Percentiles rank a stretch among this genome's conserved stretches.
Evolutionary conservation across 2,113 vertebrate genomes (phyloP).

Genomic region (Pantherophis guttatus): DNA sequence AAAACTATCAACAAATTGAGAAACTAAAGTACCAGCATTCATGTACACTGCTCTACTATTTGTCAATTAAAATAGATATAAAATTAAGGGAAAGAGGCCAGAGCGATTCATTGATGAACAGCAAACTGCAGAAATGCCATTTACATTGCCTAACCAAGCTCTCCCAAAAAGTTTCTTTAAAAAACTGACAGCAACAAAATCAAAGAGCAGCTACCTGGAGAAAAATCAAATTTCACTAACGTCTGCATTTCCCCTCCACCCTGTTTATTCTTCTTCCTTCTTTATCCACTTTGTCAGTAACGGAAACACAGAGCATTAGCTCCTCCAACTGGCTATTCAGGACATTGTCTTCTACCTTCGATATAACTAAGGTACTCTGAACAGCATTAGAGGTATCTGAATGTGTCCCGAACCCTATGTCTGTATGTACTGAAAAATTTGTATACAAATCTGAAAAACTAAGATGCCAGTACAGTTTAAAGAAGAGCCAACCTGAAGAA

Average conservation of each 20-base stretch:
- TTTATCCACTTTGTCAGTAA: neutral
- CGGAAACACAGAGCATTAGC: conserved; percentile 51
- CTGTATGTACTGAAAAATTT: neutral
- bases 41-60: conserved; percentile 16
- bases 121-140: conserved; percentile 52
- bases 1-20: conserved; percentile 1
- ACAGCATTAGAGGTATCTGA: neutral
- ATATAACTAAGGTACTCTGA: neutral
- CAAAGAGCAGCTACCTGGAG: neutral
- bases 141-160: conserved; percentile 52
- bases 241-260: neutral
- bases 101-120: conserved; percentile 48
- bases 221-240: conserved; percentile 12
- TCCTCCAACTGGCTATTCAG: conserved; percentile 65
- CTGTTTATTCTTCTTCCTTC: conserved; percentile 22
- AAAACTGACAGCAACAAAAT: conserved; percentile 45
- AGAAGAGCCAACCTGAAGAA: neutral
- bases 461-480: neutral
- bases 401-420: neutral
- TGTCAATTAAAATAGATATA: conserved; percentile 33
- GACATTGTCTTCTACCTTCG: conserved; percentile 19
- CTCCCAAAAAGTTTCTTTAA: conserved; percentile 42
- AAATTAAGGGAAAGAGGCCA: conserved; percentile 36
- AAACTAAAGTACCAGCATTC: conserved; percentile 29
- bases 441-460: neutral